phyloP scores from a whole-genome alignment of 2,113 vertebrate genomes.

The Rhodinocichla rosea region DNA sequence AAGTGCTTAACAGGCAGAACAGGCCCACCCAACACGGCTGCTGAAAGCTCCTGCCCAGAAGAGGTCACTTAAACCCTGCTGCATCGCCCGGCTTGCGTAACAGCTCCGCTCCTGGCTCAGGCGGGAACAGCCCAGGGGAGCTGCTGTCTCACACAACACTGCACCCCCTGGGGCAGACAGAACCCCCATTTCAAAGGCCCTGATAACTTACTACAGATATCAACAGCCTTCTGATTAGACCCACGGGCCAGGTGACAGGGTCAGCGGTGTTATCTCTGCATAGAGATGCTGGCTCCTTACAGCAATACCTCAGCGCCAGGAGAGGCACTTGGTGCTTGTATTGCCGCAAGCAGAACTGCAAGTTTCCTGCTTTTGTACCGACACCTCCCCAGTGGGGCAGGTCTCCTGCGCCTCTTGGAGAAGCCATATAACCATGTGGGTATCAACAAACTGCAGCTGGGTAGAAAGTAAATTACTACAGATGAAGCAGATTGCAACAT shows the following conservation, averaged over 20 bases:
- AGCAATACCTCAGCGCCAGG: not conserved
- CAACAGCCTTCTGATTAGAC: not conserved
- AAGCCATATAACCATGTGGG: not conserved
- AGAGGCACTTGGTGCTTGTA: not conserved
- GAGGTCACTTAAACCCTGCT: not conserved
- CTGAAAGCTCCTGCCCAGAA: not conserved
- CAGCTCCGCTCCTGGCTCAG: not conserved
- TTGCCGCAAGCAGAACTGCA: not conserved
- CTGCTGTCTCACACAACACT: not conserved
- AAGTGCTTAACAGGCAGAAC: slow-evolving; percentile 39
- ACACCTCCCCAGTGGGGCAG: not conserved
- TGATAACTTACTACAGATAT: not conserved
- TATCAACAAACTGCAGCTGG: not conserved
- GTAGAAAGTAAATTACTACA: not conserved
- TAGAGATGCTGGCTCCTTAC: not conserved
- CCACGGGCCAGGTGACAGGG: not conserved
- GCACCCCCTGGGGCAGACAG: too few species aligned
- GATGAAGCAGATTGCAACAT: not conserved
- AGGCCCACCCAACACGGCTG: not conserved
- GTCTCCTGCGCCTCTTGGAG: not conserved
- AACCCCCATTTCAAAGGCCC: not conserved
- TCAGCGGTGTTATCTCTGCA: not conserved
- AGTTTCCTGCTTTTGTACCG: not conserved
- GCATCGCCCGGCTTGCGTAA: not conserved
- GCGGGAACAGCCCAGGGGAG: not conserved